These are phyloP conservation scores for Acrocyrtus sp. DNA, from an alignment of 2,888 invertebrate genomes.

Conservation along the genomic window DNA sequence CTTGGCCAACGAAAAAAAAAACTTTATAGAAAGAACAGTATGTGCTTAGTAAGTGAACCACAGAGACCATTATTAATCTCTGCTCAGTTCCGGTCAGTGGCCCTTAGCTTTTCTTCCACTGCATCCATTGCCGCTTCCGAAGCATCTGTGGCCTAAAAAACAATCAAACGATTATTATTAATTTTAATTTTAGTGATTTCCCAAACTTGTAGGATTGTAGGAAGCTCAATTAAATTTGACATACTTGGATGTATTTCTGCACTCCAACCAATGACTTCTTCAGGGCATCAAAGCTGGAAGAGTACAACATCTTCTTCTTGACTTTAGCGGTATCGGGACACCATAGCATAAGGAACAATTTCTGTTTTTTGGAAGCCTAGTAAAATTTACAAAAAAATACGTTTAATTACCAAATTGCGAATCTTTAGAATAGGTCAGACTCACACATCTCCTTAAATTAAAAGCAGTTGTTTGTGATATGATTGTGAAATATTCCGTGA, in stretches of 20 bases:
- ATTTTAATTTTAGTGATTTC: too few relatives aligned
- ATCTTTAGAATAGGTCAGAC: too few relatives aligned
- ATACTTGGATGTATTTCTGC: constrained; percentile 89
- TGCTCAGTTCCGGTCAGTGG: constrained; percentile 87
- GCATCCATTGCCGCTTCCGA: constrained; percentile 94
- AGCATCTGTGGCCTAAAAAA: constrained; percentile 84
- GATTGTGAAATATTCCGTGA: too few relatives aligned
- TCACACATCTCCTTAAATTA: too few relatives aligned
- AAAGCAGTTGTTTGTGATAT: too few relatives aligned
- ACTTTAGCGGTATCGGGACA: constrained; percentile 98
- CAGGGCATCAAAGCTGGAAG: constrained; percentile 96
- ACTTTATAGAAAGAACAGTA: constrained; percentile 44
- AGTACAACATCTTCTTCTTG: constrained; percentile 82
- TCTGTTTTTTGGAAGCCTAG: constrained; percentile 94
- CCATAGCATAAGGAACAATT: constrained; percentile 98
- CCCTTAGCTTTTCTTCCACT: constrained; percentile 92
- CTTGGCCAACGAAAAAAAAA: constrained; percentile 47
- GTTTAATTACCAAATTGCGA: too few relatives aligned
- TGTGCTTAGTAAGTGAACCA: constrained; percentile 45
- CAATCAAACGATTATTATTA: constrained; percentile 4
- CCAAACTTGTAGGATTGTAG: too few relatives aligned
- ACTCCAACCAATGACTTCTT: constrained; percentile 97
- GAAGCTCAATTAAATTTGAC: too few relatives aligned
- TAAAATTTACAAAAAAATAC: too few relatives aligned
- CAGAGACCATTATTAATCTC: constrained; percentile 27